Percentiles rank a stretch among this genome's conserved stretches.
Evolutionary conservation across 1,140 invertebrate genomes (phyloP).

Genomic region (Saccostrea echinata): DNA sequence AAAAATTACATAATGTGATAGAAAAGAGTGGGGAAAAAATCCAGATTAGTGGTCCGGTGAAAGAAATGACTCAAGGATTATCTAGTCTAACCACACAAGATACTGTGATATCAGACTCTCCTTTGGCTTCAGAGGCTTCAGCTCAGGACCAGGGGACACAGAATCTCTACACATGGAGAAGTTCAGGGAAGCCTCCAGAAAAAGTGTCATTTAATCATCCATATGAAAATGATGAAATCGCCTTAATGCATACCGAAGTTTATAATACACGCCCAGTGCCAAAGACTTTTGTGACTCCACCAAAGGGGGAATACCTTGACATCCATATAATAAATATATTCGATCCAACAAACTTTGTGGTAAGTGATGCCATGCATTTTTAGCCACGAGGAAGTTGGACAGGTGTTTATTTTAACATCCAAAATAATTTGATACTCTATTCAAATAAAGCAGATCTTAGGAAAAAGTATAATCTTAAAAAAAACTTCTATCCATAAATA

Average conservation of each 20-base stretch:
- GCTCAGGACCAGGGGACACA: not conserved
- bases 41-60: not conserved
- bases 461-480: too few species aligned
- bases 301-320: slow-evolving; percentile 50
- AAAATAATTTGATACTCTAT: too few species aligned
- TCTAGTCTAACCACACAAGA: not conserved
- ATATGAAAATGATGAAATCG: slow-evolving; percentile 34
- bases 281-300: slow-evolving; percentile 39
- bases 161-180: slow-evolving; percentile 48
- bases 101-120: not conserved
- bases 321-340: slow-evolving; percentile 56
- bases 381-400: too few species aligned
- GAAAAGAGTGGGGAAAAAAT: not conserved
- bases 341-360: slow-evolving; percentile 67
- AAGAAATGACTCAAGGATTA: not conserved
- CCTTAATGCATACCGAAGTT: slow-evolving; percentile 3
- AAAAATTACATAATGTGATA: not conserved
- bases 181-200: not conserved
- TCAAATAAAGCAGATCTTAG: too few species aligned
- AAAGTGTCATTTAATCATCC: not conserved
- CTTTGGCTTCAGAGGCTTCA: not conserved
- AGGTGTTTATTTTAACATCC: too few species aligned
- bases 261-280: slow-evolving; percentile 54
- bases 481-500: too few species aligned
- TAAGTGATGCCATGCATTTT: slow-evolving; percentile 35